Conservation (phyloP, 2,113 vertebrate genomes). For the Smithornis capensis region DNA sequence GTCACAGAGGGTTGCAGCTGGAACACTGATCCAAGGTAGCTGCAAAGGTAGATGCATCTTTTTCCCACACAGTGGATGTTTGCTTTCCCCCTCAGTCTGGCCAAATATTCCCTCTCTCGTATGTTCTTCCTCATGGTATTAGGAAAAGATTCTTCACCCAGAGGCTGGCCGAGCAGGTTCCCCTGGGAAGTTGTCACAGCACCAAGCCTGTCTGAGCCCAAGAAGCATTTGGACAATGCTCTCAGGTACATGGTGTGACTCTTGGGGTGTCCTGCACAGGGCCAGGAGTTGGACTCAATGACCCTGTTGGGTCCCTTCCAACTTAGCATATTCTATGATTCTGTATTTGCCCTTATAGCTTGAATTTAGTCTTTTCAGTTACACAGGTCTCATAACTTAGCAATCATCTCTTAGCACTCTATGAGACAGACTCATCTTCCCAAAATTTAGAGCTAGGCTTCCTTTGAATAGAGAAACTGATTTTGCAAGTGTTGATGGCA, state of each 20-base stretch:
- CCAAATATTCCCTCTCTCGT: not conserved
- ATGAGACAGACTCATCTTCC: not conserved
- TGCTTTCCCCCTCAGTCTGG: not conserved
- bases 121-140: not conserved
- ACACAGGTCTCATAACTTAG: not conserved
- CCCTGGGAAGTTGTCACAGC: not conserved
- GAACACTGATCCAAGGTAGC: not conserved
- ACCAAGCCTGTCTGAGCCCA: not conserved
- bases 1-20: not conserved
- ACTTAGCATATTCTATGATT: not conserved
- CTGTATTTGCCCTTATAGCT: not conserved
- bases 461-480: not conserved
- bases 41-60: not conserved
- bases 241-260: not conserved
- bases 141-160: not conserved
- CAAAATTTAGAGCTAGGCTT: not conserved
- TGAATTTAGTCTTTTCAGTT: not conserved
- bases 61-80: not conserved
- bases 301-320: not conserved
- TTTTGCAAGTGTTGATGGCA: not conserved
- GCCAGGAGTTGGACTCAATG: not conserved
- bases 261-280: not conserved
- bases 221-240: not conserved
- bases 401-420: not conserved
- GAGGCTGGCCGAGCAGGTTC: not conserved